These are phyloP conservation scores for Rhincodon typus DNA, from an alignment of 2,797 vertebrate genomes.

Conservation along the genomic window DNA sequence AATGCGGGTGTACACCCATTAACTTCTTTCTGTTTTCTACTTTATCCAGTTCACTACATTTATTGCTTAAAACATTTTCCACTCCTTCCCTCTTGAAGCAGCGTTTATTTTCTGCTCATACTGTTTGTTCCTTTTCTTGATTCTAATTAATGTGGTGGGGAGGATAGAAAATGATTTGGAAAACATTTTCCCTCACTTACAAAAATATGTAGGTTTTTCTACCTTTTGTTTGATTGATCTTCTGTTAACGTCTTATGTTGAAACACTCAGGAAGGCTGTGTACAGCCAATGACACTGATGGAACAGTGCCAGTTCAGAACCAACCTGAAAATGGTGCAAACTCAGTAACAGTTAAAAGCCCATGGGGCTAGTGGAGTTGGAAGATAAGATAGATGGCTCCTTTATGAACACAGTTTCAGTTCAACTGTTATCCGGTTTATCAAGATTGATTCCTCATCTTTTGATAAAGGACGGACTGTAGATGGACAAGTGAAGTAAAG, in stretches of 20 bases:
- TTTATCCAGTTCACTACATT: background rate
- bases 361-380: background rate
- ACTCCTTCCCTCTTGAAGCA: background rate
- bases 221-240: background rate
- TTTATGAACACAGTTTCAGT: background rate
- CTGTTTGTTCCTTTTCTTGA: background rate
- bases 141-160: background rate
- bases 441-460: background rate
- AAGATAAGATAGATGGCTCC: background rate
- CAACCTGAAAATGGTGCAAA: background rate
- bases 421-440: background rate
- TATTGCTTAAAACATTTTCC: background rate
- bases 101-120: background rate
- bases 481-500: background rate
- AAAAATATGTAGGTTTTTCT: slow-evolving; percentile 17
- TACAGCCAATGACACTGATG: background rate
- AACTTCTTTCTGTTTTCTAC: background rate
- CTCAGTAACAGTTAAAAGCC: background rate
- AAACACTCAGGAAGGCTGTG: too few species aligned
- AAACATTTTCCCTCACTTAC: background rate
- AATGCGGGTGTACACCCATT: background rate
- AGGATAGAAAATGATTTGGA: background rate
- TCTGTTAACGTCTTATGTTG: background rate
- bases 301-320: background rate
- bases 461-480: background rate